Base-by-base conservation (phyloP, 2,113 vertebrate genomes). In the Thalassoma bifasciatum region DNA sequence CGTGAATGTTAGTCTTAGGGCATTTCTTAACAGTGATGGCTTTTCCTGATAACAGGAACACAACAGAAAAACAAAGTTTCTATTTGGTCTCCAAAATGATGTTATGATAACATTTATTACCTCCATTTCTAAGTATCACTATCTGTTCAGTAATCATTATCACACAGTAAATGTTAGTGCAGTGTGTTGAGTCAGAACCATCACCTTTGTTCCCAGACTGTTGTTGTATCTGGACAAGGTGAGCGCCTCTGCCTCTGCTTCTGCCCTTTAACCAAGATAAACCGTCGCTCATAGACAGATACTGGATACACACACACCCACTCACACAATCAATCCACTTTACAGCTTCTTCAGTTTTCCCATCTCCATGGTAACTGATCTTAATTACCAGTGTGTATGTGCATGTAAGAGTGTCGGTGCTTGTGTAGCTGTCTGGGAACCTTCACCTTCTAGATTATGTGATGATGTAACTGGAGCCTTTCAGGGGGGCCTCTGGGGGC, bases 361-460 rank as follows among this genome's bases (percentile, higher is more conserved):
- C 42, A 84, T 91, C 80, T 79, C 90, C 83, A 90, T 92, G 86
- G 88, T 79, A 89, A 93, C 92, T 61, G 80, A 85, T 89, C 79
- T 84, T 90, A 90, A 91, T 90, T 89, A 84, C 75, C 59, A 10
- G 52, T 56, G 44, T 56, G 75, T 58, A 54, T 66, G 38, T 60
- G 44, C 58, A 23, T 69, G 65, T 67, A 24, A 57, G 56, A 70
- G 53, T 67, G 61, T 80, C 66, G 46, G 53, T 62, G 47, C 64
- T 44, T 66, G 70, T 72, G 77, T 70, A 71, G 21, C 66, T 69
- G 76, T 89, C 80, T 88, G 86, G 75, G 83, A 89, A 84, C 82
- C 81, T 88, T 89, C 82, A 86, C 85, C 87, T 87, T 77, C 64
- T 69, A 83, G 83, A 86, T 88, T 77, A 83, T 60, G 72, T 63